Evolutionary conservation across 2,888 invertebrate species (phyloP), one percentile per base, ranked within the genome.

Genomic region (Sphaerophoria rueppellii): DNA sequence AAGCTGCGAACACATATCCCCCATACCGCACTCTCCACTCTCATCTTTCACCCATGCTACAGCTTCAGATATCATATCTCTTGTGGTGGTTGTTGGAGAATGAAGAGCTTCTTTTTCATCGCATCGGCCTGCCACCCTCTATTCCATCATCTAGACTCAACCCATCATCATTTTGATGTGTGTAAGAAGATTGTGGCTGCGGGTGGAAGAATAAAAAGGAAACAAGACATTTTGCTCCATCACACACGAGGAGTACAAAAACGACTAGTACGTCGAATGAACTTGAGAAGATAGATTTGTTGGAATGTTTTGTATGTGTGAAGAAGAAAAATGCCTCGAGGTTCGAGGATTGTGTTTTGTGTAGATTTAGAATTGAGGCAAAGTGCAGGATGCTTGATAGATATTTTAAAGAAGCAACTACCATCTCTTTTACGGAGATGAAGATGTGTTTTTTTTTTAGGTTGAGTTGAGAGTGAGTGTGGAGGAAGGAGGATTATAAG

Each of bases 1-100:
- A 85, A 85, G 85, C 85, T 85, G 85, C 81, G 85, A 85, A 85
- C 81, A 85, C 81, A 85, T 77, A 85, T 81, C 76, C 85, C 40
- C 9, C 16, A 12, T 5, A 16, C 2, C 57, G 7, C 48, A 1
- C 14, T 12, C 14, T 11, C 67, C 67, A 57, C 24, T 24, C 24
- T 24, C 11, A 40, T n/a, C 54, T 32, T 40, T 67, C 54, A 24
- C 52, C 40, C 52, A 24, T 24, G 35, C 6, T 60, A 40, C 0
- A 35, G 14, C 2, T 48, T 2, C 1, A 48, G 7, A n/a, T 52
- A 7, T 24, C 24, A 54, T 54, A 65, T 37, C 16, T 52, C 16
- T 37, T 16, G 14, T 35, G 52, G 37, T 54, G 40, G 12, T 34
- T 24, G 34, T 46, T 48, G 65, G 34, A 65, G 67, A 52, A 67